Evolutionary conservation across 2,888 invertebrate species (phyloP).

Genomic region (Altica lythri): DNA sequence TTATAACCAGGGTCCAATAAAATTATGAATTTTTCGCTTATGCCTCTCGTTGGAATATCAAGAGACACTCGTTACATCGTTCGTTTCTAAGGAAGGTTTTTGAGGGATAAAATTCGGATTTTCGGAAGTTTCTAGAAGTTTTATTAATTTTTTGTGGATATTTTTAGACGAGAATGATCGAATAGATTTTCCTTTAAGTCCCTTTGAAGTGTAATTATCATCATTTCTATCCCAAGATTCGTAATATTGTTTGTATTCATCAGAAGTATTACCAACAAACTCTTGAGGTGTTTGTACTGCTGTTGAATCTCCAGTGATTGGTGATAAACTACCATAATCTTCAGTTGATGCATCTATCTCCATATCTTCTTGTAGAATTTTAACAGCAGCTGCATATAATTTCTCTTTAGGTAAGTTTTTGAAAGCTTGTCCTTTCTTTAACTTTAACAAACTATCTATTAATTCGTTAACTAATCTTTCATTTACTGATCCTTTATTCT

Average conservation of each 20-base stretch:
- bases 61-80: conserved; percentile 50
- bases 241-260: conserved; percentile 62
- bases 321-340: conserved; percentile 52
- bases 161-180: conserved; percentile 66
- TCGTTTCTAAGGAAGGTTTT: conserved; percentile 44
- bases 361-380: conserved; percentile 62
- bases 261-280: conserved; percentile 57
- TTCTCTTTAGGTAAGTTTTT: conserved; percentile 63
- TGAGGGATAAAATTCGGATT: conserved; percentile 41
- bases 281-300: conserved; percentile 60
- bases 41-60: conserved; percentile 45
- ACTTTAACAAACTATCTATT: conserved; percentile 63
- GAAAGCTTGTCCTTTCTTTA: conserved; percentile 61
- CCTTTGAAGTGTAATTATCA: conserved; percentile 60
- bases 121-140: conserved; percentile 52
- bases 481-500: conserved; percentile 60
- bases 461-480: conserved; percentile 64
- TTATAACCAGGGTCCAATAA: conserved; percentile 39
- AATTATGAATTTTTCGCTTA: conserved; percentile 40
- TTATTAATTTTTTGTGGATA: conserved; percentile 59
- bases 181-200: conserved; percentile 66
- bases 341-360: conserved; percentile 59
- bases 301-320: conserved; percentile 57
- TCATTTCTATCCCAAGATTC: conserved; percentile 59
- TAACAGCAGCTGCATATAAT: conserved; percentile 63